Conservation (phyloP, 2,797 vertebrate genomes). For the Gila robusta region DNA sequence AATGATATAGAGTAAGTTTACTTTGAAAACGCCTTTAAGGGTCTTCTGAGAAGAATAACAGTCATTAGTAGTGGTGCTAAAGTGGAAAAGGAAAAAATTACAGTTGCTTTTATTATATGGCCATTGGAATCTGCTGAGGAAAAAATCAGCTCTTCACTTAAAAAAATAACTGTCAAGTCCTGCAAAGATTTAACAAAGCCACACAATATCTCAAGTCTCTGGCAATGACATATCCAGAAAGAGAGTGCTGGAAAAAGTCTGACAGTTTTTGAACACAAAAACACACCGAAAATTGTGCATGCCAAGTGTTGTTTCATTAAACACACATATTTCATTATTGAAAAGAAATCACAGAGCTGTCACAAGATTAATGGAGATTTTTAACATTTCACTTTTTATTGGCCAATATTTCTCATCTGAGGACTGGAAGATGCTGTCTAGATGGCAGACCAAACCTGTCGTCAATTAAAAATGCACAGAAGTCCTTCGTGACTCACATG, state of each 20-base stretch:
- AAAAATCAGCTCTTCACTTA: background rate
- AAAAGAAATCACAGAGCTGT: slow-evolving; percentile 24
- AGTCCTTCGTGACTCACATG: slow-evolving; percentile 17
- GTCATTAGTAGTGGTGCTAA: background rate
- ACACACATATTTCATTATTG: slow-evolving; percentile 12
- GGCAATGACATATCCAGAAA: background rate
- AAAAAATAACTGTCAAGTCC: slow-evolving; percentile 16
- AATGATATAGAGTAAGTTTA: background rate
- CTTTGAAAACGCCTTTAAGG: background rate
- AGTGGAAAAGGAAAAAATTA: background rate
- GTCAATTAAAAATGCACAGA: slow-evolving; percentile 31
- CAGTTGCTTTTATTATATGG: background rate
- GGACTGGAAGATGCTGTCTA: background rate
- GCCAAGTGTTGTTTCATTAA: background rate
- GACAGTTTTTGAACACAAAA: slow-evolving; percentile 15
- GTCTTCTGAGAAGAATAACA: background rate
- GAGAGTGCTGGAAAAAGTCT: background rate
- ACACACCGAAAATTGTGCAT: background rate
- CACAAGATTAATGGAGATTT: slow-evolving; percentile 22
- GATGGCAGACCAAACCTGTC: background rate
- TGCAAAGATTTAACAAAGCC: background rate
- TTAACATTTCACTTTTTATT: background rate
- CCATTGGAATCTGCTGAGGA: background rate
- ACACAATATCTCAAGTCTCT: background rate
- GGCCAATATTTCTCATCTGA: slow-evolving; percentile 15